Evolutionary conservation across 2,797 vertebrate genomes (phyloP), one percentile per base, ranked within the genome.

Genomic region (Otolemur crassicaudatus): DNA sequence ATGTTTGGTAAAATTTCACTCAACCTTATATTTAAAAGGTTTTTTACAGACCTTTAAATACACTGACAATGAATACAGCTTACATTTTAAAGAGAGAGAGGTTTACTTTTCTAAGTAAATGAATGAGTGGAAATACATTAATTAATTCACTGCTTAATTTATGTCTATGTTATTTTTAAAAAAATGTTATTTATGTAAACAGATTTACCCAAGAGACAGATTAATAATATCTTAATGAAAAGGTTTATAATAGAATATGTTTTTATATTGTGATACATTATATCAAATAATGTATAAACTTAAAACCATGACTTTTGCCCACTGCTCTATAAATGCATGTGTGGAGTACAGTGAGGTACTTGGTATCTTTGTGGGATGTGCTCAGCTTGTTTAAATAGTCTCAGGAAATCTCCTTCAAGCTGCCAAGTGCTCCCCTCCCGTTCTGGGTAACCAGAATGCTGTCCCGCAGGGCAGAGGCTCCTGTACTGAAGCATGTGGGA

Each of bases 91-190:
- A 93, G 73, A 90, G 22, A 19, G 9, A 53, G 14, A 85, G 10
- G 3, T n/a, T 69, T 56, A 53, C 80, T 95, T 87, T 90, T 95
- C 56, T 94, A 29, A 83, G 34, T 84, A 90, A 81, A 53, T 87
- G 73, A 87, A 90, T 72, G 8, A 11, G 34, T 14, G 13, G 14
- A 23, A 76, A 93, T 87, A 11, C 7, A 16, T 20, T 82, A 80
- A 23, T 46, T 77, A 89, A 81, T 87, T 90, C 70, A n/a, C 25
- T 87, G 53, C 85, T 76, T 95, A 92, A 92, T 87, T 92, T 29
- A 83, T 20, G 22, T 79, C 22, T 60, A 10, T 25, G 53, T 94
- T 93, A 80, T 92, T 95, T 95, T 86, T 90, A 95, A 81, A 25
- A 25, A 84, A 72, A 67, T 77, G 17, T 67, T 72, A 75, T 46